A percentile compares a stretch with the other conserved stretches of the same genome.
Conservation (phyloP, 2,888 invertebrate species). For the Boloria selene region DNA sequence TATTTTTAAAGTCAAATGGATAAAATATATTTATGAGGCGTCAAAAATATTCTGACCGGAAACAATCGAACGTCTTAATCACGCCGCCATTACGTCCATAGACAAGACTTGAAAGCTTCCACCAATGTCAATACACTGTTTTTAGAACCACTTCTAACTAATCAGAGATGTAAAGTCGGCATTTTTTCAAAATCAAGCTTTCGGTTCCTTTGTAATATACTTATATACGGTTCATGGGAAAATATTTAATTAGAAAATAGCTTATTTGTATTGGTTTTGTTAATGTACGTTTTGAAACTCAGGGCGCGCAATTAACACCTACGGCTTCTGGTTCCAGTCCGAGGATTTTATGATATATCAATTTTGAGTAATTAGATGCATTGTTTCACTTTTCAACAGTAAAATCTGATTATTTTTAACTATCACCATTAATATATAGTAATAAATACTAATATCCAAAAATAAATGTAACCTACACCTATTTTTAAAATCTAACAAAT, state of each 20-base stretch:
- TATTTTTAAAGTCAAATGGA: background rate
- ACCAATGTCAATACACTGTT: slow-evolving; percentile 75
- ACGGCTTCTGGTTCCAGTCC: slow-evolving; percentile 62
- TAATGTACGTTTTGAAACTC: slow-evolving; percentile 64
- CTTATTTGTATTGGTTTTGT: slow-evolving; percentile 81
- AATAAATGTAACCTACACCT: background rate
- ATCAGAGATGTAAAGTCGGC: slow-evolving; percentile 79
- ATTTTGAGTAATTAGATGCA: slow-evolving; percentile 50
- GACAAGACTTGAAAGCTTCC: slow-evolving; percentile 70
- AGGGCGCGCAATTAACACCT: slow-evolving; percentile 61
- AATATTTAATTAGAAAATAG: slow-evolving; percentile 82
- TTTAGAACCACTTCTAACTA: slow-evolving; percentile 79
- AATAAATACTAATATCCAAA: background rate
- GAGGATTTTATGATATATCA: slow-evolving; percentile 71
- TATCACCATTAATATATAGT: too few species aligned
- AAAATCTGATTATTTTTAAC: too few species aligned
- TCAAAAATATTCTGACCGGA: slow-evolving; percentile 33
- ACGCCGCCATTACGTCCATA: slow-evolving; percentile 65
- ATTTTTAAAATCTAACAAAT: background rate
- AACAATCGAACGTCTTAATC: slow-evolving; percentile 60
- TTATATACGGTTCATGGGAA: slow-evolving; percentile 69
- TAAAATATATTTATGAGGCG: background rate
- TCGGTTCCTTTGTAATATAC: slow-evolving; percentile 69
- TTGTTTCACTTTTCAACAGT: background rate
- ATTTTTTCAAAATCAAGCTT: slow-evolving; percentile 57